Evolutionary conservation across 2,113 vertebrate species (phyloP).

Genomic region (Dipodomys ordii): DNA sequence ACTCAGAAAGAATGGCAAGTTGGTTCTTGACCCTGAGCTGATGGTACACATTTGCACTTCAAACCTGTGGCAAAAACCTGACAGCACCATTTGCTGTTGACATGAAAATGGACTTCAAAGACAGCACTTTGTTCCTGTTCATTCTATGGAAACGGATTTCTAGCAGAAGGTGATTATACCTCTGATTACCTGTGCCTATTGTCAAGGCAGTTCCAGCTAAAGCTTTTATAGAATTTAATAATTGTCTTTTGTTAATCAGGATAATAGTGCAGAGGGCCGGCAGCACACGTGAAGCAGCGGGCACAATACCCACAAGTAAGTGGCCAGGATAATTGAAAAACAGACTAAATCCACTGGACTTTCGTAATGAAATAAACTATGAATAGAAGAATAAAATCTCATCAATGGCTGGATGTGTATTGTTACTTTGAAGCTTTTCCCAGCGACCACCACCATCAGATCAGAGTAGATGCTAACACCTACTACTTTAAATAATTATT

Average conservation of each 20-base stretch:
- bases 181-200: slow-evolving; percentile 90
- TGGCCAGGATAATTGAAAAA: slow-evolving; percentile 93
- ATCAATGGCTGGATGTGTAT: slow-evolving; percentile 87
- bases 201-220: slow-evolving; percentile 89
- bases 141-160: slow-evolving; percentile 86
- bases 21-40: slow-evolving; percentile 88
- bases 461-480: slow-evolving; percentile 86
- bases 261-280: slow-evolving; percentile 91
- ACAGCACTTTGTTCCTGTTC: slow-evolving; percentile 81
- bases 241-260: slow-evolving; percentile 95
- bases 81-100: slow-evolving; percentile 91
- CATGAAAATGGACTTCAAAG: slow-evolving; percentile 93
- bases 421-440: slow-evolving; percentile 89
- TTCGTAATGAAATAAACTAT: slow-evolving; percentile 91
- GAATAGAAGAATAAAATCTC: slow-evolving; percentile 91
- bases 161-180: slow-evolving; percentile 88
- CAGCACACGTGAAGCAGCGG: slow-evolving; percentile 82
- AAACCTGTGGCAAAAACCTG: slow-evolving; percentile 86
- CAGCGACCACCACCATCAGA: slow-evolving; percentile 86
- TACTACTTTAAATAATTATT: slow-evolving; percentile 90
- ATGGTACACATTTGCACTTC: slow-evolving; percentile 88
- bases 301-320: slow-evolving; percentile 91
- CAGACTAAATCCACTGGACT: slow-evolving; percentile 89
- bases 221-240: slow-evolving; percentile 92
- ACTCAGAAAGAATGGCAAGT: slow-evolving; percentile 60